Conservation (phyloP, 1,140 invertebrate genomes). For the Drosophila guanche region DNA sequence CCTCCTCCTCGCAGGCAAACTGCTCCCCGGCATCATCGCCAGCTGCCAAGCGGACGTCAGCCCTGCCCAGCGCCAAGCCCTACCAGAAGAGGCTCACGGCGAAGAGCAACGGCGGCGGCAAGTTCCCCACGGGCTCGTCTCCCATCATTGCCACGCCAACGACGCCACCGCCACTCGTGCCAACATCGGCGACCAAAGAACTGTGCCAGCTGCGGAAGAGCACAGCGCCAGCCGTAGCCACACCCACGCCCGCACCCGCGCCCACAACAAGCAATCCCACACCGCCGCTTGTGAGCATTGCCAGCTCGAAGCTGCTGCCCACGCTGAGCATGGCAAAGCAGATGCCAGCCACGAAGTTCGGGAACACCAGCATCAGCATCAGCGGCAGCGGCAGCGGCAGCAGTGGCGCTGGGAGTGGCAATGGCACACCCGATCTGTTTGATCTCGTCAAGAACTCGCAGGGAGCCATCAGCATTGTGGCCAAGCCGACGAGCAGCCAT, state of each 20-base stretch:
- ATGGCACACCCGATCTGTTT: constrained; percentile 66
- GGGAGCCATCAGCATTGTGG: constrained; percentile 69
- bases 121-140: constrained; percentile 13
- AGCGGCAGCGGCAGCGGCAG: constrained; percentile 26
- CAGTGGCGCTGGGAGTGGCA: constrained; percentile 4
- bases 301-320: constrained; percentile 63
- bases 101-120: constrained; percentile 33
- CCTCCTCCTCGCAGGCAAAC: constrained; percentile 21
- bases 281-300: constrained; percentile 70
- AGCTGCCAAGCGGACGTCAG: constrained; percentile 39
- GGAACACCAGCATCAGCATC: constrained; percentile 4
- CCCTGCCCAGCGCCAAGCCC: constrained; percentile 53
- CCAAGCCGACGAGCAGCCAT: constrained; percentile 29
- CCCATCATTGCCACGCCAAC: constrained; percentile 74
- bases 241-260: constrained; percentile 6
- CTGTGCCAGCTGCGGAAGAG: constrained; percentile 56
- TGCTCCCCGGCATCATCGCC: constrained; percentile 37
- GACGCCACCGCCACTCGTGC: constrained; percentile 75
- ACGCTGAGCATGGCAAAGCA: constrained; percentile 64
- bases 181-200: constrained; percentile 62
- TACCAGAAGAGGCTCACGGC: constrained; percentile 61
- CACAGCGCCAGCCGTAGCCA: constrained; percentile 22
- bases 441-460: constrained; percentile 81
- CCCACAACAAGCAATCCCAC: constrained; percentile 29
- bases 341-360: constrained; percentile 27